Evolutionary conservation across 1,140 invertebrate species (phyloP), one percentile per base, ranked within the genome.

Genomic region (Eciton burchellii): DNA sequence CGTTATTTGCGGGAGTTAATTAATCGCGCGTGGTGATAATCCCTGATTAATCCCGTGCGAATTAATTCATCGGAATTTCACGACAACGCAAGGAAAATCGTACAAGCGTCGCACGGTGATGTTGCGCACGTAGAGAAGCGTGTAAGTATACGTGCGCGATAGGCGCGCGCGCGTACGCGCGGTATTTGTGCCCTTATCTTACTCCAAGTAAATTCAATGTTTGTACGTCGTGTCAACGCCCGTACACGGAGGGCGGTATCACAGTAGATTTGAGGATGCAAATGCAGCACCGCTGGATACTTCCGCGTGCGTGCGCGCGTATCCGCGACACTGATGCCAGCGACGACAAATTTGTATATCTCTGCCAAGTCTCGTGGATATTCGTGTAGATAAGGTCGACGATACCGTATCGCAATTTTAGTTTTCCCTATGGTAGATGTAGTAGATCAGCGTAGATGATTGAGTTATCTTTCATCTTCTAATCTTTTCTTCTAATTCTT

Each of bases 181-280:
- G 62, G 85, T 88, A 88, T 88, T 88, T 88, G 86, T 88, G 83
- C 84, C 84, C 86, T 88, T 88, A 88, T 87, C 86, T 88, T 87
- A 87, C 81, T 66, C 87, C 71, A 77, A 73, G 86, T 77, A 87
- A 88, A 88, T 84, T 88, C 86, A 68, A 81, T 87, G 74, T 79
- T 79, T 79, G 81, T 84, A 84, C 85, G 73, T 49, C 72, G 77
- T 87, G 86, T 88, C 83, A 88, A 87, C 86, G 83, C 73, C 49
- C 60, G 76, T 85, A 65, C 86, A 81, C 45, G 43, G 24, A 56
- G 57, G 29, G 12, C 35, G 43, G 87, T 81, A 87, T 88, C 86
- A 88, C 82, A 85, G 84, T 84, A 85, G 85, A 90, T 89, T 90
- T 88, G 49, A 79, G 83, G 84, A 89, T 89, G 89, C 87, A 90